Evolutionary conservation across 2,113 vertebrate species (phyloP).

Genomic region (Cottus gobio): DNA sequence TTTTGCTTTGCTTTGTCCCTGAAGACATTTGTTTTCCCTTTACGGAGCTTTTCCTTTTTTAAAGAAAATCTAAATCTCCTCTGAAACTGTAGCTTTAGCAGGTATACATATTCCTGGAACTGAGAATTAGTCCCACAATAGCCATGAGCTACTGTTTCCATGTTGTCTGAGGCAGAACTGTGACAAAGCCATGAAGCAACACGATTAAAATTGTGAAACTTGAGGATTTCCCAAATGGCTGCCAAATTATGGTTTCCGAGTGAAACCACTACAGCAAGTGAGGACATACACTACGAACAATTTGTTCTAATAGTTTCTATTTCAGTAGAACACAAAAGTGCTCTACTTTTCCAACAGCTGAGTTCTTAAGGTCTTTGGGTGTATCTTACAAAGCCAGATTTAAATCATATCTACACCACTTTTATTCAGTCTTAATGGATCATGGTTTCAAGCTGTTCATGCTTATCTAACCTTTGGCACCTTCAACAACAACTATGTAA

Average conservation of each 20-base stretch:
- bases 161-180: conserved; percentile 1
- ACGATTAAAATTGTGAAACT: conserved; percentile 11
- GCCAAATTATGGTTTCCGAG: neutral
- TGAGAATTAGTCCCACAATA: neutral
- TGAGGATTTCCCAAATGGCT: neutral
- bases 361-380: neutral
- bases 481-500: neutral
- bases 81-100: neutral
- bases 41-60: neutral
- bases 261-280: neutral
- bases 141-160: neutral
- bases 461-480: neutral
- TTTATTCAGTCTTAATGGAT: neutral
- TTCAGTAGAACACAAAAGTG: neutral
- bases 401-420: neutral
- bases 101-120: neutral
- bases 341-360: conserved; percentile 1
- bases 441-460: neutral
- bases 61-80: neutral
- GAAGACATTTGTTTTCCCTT: neutral
- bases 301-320: neutral
- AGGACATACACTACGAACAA: neutral
- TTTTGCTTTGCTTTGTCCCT: neutral
- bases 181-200: conserved; percentile 7
- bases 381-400: neutral